Evolutionary conservation across 2,113 vertebrate species (phyloP), one percentile per base, ranked within the genome.

Genomic region (Lutjanus erythropterus): DNA sequence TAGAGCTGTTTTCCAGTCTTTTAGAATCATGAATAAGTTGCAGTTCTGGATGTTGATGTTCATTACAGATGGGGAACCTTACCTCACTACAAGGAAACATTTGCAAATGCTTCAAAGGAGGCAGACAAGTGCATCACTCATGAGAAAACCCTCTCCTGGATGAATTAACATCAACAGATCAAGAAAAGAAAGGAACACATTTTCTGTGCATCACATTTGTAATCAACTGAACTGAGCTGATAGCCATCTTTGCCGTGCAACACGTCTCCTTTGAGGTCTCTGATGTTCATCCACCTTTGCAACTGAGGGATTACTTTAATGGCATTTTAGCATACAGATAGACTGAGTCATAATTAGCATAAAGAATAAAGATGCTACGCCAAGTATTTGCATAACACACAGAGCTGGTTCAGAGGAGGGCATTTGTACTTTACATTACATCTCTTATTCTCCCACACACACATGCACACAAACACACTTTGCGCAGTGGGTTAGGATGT

Each of bases 371-470:
- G 68, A 73, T 12, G 33, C n/a, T 27, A 15, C 58, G 55, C 44
- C 35, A 42, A 67, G 68, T 56, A 80, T 86, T 89, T 82, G 75
- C 83, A 86, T 89, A 71, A 75, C 78, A 84, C 80, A 78, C 58
- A 19, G 55, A n/a, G 42, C 49, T 35, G 61, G 59, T 80, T 86
- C 74, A 82, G 55, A 58, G 53, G 42, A 79, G 80, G 61, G 31
- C 41, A 31, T 67, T 85, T 78, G 1, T 64, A 67, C 58, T 82
- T 62, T 70, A 78, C 78, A 64, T 59, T 44, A 52, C 68, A 33
- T 52, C 39, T 64, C 55, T 42, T 21, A 66, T 37, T 41, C 35
- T 23, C 55, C 12, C 29, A 58, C 55, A 67, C 39, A 55, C 64
- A 44, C 47, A 35, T 41, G 56, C n/a, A 46, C 46, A 58, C 47